These are phyloP conservation scores for Chrysogorgia sp. DNA, from an alignment of 92 coral and sea anemone genomes.

Conservation along the genomic window DNA sequence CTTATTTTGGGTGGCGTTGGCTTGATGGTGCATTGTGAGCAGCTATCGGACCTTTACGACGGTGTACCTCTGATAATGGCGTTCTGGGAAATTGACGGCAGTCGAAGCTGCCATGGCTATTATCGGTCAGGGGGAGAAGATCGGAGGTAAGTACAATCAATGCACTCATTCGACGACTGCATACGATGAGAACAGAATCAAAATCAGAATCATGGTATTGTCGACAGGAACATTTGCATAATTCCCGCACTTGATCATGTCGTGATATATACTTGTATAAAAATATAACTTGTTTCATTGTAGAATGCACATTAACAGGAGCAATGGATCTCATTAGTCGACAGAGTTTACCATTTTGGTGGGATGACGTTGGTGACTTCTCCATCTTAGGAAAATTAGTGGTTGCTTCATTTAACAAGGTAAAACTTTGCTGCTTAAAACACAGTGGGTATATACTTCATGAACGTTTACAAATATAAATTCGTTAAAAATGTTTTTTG, in stretches of 20 bases:
- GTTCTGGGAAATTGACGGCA: constrained; percentile 49
- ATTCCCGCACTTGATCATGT: not conserved
- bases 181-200: too few species aligned
- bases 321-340: not conserved
- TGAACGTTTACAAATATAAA: too few species aligned
- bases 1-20: constrained; percentile 51
- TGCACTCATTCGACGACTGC: too few species aligned
- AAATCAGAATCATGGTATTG: too few species aligned
- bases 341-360: constrained; percentile 33
- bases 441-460: too few species aligned
- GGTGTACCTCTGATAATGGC: constrained; percentile 47
- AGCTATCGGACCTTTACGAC: constrained; percentile 23
- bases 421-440: not conserved
- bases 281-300: not conserved
- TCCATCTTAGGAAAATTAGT: constrained; percentile 29
- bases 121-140: constrained; percentile 8
- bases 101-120: constrained; percentile 36
- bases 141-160: too few species aligned
- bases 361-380: constrained; percentile 47
- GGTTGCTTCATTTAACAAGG: constrained; percentile 47
- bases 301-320: constrained; percentile 42
- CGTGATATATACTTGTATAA: not conserved
- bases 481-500: too few species aligned
- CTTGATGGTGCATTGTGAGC: constrained; percentile 46
- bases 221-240: not conserved